Conservation (phyloP, 2,888 invertebrate genomes). For the Argyra leucocephala region DNA sequence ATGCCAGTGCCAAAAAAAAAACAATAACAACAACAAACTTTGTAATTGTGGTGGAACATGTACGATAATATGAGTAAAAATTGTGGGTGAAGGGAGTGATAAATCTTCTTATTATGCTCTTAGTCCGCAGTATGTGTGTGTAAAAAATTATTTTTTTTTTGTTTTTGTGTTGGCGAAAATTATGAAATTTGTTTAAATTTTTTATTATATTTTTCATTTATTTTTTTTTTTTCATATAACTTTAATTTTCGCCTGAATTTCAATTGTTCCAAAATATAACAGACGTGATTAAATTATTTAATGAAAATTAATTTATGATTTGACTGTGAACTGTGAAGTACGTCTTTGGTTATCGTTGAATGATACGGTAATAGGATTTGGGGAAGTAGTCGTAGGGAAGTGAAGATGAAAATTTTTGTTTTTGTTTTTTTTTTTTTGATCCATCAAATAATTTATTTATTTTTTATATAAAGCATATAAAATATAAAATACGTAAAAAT, state of each 20-base stretch:
- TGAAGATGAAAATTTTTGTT: too few relatives aligned
- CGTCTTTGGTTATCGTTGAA: too few relatives aligned
- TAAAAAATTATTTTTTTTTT: neutral
- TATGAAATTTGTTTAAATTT: neutral
- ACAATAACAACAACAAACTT: neutral
- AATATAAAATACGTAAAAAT: too few relatives aligned
- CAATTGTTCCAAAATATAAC: neutral
- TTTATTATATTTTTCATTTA: neutral
- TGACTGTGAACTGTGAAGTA: too few relatives aligned
- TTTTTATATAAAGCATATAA: too few relatives aligned
- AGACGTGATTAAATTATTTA: neutral
- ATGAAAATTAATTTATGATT: too few relatives aligned
- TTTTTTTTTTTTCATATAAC: neutral
- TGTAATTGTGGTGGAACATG: neutral
- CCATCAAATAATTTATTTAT: too few relatives aligned
- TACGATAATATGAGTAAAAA: neutral
- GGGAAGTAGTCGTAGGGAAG: too few relatives aligned
- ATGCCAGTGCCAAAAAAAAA: constrained; percentile 1
- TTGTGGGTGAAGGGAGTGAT: neutral
- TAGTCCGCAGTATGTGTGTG: neutral
- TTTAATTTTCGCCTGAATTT: constrained; percentile 6
- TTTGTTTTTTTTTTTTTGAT: too few relatives aligned
- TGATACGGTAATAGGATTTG: too few relatives aligned
- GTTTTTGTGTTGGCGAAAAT: neutral
- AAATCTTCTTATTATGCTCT: neutral